phyloP scores from a whole-genome alignment of 2,888 invertebrate genomes.

The Lypha dubia region DNA sequence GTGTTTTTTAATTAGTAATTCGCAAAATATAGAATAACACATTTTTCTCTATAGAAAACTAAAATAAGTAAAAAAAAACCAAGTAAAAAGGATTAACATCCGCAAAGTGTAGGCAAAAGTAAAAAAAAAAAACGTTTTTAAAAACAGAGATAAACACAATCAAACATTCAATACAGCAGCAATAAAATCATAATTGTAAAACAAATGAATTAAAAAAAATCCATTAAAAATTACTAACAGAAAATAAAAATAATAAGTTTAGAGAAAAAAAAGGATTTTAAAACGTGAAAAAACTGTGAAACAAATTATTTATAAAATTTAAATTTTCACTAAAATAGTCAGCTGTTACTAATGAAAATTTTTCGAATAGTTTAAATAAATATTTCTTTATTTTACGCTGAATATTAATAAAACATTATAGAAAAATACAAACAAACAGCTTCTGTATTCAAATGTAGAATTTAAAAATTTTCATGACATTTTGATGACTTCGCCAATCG shows the following conservation, averaged over 20 bases:
- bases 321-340: background rate
- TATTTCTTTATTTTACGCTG: too few species aligned
- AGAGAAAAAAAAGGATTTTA: background rate
- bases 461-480: too few species aligned
- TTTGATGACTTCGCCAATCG: too few species aligned
- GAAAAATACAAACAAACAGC: too few species aligned
- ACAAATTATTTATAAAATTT: background rate
- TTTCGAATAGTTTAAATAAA: too few species aligned
- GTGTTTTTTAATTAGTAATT: constrained; percentile 26
- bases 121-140: constrained; percentile 16
- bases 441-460: too few species aligned
- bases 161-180: background rate
- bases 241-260: background rate
- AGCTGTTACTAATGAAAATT: background rate
- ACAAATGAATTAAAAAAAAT: constrained; percentile 31
- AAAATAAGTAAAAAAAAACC: constrained; percentile 6
- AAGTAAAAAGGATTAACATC: constrained; percentile 54
- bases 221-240: constrained; percentile 14
- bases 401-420: too few species aligned
- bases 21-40: background rate
- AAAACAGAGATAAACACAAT: background rate
- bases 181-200: constrained; percentile 2
- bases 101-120: constrained; percentile 35
- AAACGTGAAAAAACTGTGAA: background rate
- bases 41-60: constrained; percentile 15